Conservation (phyloP, 2,113 vertebrate species). For the Parus major region DNA sequence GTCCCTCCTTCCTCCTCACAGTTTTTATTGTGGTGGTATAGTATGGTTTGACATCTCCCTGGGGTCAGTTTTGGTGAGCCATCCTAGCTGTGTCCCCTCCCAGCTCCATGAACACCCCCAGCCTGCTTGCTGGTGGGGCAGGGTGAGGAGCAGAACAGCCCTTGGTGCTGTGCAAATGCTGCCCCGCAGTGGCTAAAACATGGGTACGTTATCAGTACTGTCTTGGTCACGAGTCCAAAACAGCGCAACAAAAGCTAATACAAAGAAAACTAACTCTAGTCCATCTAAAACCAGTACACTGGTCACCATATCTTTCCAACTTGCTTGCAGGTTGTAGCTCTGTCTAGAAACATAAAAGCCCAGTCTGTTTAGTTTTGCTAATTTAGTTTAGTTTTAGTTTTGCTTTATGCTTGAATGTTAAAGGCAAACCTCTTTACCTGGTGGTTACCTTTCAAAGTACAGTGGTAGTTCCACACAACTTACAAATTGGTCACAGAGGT, state of each 20-base stretch:
- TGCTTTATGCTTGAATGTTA: background rate
- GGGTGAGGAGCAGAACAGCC: background rate
- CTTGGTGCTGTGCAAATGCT: background rate
- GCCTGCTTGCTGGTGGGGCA: background rate
- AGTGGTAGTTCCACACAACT: background rate
- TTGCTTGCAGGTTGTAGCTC: background rate
- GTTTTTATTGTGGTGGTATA: background rate
- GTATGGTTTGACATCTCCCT: no score
- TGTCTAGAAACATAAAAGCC: background rate
- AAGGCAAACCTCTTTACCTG: background rate
- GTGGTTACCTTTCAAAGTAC: background rate
- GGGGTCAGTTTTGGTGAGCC: background rate
- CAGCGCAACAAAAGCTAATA: rapidly evolving
- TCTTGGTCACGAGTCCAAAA: background rate
- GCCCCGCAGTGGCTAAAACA: background rate
- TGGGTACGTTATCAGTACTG: background rate
- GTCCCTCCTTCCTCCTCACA: background rate
- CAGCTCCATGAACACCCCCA: background rate
- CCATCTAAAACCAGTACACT: background rate
- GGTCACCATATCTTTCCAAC: background rate
- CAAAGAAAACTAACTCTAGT: background rate
- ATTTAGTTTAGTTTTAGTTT: background rate
- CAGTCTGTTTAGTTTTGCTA: background rate
- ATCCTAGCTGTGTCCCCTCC: background rate
- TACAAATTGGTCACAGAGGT: background rate